These are phyloP conservation scores for Aphelocoma californica DNA, from an alignment of 2,797 vertebrate species.

Conservation along the genomic window DNA sequence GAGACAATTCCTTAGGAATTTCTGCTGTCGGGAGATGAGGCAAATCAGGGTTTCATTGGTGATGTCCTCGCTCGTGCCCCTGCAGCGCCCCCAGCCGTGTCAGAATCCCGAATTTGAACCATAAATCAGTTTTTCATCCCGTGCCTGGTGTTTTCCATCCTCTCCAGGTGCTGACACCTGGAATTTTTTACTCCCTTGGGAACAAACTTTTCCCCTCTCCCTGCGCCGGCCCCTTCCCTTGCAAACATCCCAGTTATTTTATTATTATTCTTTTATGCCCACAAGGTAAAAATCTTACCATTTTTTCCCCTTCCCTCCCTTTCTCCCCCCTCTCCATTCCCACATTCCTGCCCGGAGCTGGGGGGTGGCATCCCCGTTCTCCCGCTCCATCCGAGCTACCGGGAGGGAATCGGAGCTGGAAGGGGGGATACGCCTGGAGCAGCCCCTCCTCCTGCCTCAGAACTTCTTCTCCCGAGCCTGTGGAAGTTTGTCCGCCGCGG, in stretches of 20 bases:
- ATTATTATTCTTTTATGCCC: neutral
- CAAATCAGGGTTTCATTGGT: neutral
- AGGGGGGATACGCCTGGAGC: neutral
- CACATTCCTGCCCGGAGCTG: neutral
- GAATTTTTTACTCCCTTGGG: neutral
- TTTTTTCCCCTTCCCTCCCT: neutral
- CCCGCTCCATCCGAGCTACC: neutral
- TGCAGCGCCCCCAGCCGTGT: neutral
- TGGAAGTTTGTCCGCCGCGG: neutral
- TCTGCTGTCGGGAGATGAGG: neutral
- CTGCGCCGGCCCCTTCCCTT: neutral
- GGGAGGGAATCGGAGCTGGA: neutral
- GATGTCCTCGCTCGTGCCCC: rapidly evolving
- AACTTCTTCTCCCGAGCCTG: neutral
- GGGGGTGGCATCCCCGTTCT: neutral
- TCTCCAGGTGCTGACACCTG: neutral
- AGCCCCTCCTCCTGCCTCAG: slow-evolving; percentile 44
- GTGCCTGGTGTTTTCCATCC: rapidly evolving
- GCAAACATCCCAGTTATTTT: slow-evolving; percentile 48
- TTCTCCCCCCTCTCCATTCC: neutral
- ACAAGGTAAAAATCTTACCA: neutral
- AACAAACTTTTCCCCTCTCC: neutral
- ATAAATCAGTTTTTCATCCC: neutral
- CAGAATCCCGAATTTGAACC: neutral
- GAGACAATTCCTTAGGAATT: neutral